Conservation (phyloP, 2,888 invertebrate species). For the Caenorhabditis doughertyi region DNA sequence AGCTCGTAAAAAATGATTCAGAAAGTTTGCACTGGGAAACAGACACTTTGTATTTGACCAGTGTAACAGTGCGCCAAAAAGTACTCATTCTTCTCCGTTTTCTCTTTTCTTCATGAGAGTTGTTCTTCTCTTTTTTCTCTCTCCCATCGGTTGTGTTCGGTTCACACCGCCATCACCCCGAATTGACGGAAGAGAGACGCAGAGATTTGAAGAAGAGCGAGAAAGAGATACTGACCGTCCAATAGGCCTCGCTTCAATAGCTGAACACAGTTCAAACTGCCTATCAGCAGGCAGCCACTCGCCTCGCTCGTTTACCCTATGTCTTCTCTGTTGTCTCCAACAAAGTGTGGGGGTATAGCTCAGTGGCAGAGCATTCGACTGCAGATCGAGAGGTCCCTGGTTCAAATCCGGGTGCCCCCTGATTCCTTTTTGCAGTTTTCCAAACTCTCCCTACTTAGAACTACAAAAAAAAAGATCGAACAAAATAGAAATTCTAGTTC, state of each 20-base stretch:
- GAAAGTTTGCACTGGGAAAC: conserved; percentile 57
- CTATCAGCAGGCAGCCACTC: neutral
- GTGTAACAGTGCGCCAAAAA: conserved; percentile 61
- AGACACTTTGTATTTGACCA: conserved; percentile 62
- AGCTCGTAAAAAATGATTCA: neutral
- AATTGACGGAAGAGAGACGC: conserved; percentile 23
- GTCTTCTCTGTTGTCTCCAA: too few relatives aligned
- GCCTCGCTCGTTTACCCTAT: too few relatives aligned
- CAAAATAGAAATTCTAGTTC: neutral
- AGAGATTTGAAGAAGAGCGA: neutral
- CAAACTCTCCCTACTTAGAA: neutral
- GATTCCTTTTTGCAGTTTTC: conserved; percentile 48
- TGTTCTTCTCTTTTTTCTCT: neutral
- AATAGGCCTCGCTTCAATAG: neutral
- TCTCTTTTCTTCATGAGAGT: conserved; percentile 11
- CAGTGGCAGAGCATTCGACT: conserved; percentile 82
- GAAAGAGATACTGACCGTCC: conserved; percentile 9
- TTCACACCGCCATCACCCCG: conserved; percentile 1
- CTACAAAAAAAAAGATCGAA: too few relatives aligned
- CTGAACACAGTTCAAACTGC: conserved; percentile 21
- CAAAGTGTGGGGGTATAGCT: conserved; percentile 79
- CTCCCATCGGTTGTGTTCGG: conserved; percentile 19
- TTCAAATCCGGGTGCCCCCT: conserved; percentile 80
- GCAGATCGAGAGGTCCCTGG: conserved; percentile 82
- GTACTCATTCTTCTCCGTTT: conserved; percentile 37